Evolutionary conservation across 2,888 invertebrate species (phyloP).

Genomic region (Parapristionchus giblindavisi): DNA sequence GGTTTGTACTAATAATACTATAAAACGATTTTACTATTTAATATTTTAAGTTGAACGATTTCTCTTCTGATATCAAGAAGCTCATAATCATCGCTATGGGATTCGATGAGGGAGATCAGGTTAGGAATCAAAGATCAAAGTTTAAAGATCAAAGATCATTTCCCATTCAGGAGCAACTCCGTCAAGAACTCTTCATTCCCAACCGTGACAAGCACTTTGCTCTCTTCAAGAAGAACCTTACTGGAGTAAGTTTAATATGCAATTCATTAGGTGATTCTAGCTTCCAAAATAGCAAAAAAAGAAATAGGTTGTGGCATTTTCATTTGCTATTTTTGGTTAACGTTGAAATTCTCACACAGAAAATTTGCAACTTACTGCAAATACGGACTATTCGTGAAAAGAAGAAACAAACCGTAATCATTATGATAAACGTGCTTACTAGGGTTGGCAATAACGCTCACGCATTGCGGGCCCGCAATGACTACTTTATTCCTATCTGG

Average conservation of each 20-base stretch:
- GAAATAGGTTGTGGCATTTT: background rate
- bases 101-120: conserved; percentile 29
- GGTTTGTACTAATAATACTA: background rate
- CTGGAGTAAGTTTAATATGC: conserved; percentile 26
- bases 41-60: conserved; percentile 4
- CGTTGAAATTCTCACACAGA: background rate
- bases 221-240: conserved; percentile 10
- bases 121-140: background rate
- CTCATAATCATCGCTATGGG: conserved; percentile 11
- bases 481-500: no score
- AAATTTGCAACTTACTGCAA: no score
- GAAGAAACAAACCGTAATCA: no score
- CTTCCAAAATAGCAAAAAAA: no score
- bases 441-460: no score
- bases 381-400: no score
- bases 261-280: no score
- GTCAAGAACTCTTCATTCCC: conserved; percentile 18
- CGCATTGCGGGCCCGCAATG: no score
- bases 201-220: conserved; percentile 35
- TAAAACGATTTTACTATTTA: background rate
- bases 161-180: conserved; percentile 12
- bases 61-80: conserved; percentile 18
- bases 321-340: background rate
- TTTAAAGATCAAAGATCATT: background rate
- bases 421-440: no score